Base-by-base conservation (phyloP, 2,113 vertebrate genomes). In the Camelus bactrianus region DNA sequence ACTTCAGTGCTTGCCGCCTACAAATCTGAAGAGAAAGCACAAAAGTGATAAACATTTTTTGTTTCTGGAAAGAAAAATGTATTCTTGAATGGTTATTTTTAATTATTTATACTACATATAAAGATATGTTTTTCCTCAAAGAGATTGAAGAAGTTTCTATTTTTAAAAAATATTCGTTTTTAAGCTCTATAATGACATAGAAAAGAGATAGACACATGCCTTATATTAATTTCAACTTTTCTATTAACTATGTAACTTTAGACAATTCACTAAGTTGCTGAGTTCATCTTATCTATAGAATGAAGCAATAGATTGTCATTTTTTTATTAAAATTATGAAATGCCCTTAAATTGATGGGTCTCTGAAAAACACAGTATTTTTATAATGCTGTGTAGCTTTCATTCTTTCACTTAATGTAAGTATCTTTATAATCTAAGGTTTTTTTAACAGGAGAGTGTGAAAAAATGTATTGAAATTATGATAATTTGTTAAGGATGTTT, bases 321-420 rank as follows among this genome's bases (percentile, higher is more conserved):
- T 93, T 90, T 90, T 93, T 52, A 84, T 93, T 92, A 88, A 90
- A 64, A 46, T 91, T 81, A 88, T 58, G 4, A 91, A 94, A 58
- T 89, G 5, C 38, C 56, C 20, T 97, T 76, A 95, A 80, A 64
- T 67, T 84, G 52, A 85, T 69, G 79, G 26, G 24, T 54, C 35
- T 30, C 8, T 79, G 42, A 84, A 96, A 89, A 93, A 77, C 30
- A 60, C 0, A 79, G 19, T 62, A 58, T 79, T 92, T 91, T 89
- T 14, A 46, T n/a, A 76, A 76, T 65, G 4, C 26, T 67, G 38
- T 86, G 0, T 13, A 42, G 60, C 50, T 89, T 94, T 38, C 15
- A 32, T 85, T 67, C 20, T 56, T 91, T 91, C 12, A n/a, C 52
- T 79, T 84, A 94, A 62, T 84, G 26, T 56, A 89, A 89, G 38